Evolutionary conservation across 2,113 vertebrate genomes (phyloP).

Genomic region (Platysteira castanea): DNA sequence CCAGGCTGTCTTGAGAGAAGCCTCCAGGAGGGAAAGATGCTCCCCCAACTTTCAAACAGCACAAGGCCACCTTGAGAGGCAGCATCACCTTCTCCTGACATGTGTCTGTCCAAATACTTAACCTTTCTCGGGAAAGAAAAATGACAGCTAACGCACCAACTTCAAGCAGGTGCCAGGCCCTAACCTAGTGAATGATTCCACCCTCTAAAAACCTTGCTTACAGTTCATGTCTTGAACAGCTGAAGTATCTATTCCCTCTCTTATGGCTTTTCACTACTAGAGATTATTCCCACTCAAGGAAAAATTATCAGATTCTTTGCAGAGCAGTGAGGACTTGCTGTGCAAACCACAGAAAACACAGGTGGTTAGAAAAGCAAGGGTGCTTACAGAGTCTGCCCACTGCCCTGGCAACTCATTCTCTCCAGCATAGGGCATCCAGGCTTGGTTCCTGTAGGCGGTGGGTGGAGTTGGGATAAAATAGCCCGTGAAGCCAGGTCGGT

Average conservation of each 20-base stretch:
- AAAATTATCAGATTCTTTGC: background rate
- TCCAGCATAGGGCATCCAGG: conserved; percentile 95
- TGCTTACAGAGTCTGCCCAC: conserved; percentile 95
- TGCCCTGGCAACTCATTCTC: conserved; percentile 89
- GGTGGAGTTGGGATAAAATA: conserved; percentile 92
- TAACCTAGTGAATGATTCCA: background rate
- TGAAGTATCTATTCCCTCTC: background rate
- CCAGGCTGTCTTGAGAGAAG: background rate
- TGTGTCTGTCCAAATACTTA: background rate
- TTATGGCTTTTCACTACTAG: background rate
- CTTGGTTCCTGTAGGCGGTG: conserved; percentile 89
- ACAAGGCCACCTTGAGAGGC: background rate
- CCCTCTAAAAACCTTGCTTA: background rate
- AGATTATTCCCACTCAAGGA: background rate
- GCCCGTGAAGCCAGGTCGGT: conserved; percentile 86
- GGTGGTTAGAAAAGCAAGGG: background rate
- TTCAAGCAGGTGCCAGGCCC: background rate
- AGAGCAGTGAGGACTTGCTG: background rate
- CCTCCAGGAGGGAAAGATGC: background rate
- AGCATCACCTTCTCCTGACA: background rate
- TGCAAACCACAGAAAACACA: background rate
- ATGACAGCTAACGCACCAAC: background rate
- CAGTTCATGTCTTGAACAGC: background rate
- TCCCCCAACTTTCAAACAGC: background rate
- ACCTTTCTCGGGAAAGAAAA: background rate